Evolutionary conservation across 2,113 vertebrate genomes (phyloP).

Genomic region (Cephalopholis sonnerati): DNA sequence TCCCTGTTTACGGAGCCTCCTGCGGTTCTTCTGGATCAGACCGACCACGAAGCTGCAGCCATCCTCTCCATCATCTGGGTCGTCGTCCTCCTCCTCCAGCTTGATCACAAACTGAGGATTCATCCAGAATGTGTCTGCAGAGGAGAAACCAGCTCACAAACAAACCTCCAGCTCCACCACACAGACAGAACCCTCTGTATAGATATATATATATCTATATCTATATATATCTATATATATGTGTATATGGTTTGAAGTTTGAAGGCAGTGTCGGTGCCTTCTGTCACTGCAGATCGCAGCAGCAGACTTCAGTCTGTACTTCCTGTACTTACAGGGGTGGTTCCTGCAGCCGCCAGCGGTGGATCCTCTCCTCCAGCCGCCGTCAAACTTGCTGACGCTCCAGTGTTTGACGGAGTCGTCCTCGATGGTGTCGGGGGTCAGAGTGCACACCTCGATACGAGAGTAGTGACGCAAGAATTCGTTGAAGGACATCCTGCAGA

Average conservation of each 20-base stretch:
- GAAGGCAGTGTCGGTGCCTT: no score
- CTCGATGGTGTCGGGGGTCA: slow-evolving; percentile 92
- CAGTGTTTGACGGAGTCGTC: slow-evolving; percentile 90
- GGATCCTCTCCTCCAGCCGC: slow-evolving; percentile 92
- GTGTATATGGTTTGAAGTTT: no score
- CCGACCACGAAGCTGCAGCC: slow-evolving; percentile 94
- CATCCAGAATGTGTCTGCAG: slow-evolving; percentile 93
- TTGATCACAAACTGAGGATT: slow-evolving; percentile 94
- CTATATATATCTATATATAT: no score
- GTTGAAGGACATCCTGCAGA: slow-evolving; percentile 91
- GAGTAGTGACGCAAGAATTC: slow-evolving; percentile 93
- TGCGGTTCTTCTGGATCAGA: slow-evolving; percentile 96
- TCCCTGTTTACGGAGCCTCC: slow-evolving; percentile 89
- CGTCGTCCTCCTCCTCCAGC: slow-evolving; percentile 93
- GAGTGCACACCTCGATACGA: slow-evolving; percentile 94
- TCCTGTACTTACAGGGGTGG: slow-evolving; percentile 79
- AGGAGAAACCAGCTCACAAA: neutral
- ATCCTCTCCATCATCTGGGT: slow-evolving; percentile 87
- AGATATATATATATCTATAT: no score
- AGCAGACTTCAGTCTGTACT: no score
- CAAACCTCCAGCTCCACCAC: no score
- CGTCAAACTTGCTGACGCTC: slow-evolving; percentile 91
- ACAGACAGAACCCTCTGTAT: no score
- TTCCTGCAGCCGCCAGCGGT: slow-evolving; percentile 96
- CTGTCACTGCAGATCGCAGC: no score